Conservation (phyloP, 2,888 invertebrate genomes). For the Trachelus iudaicus region DNA sequence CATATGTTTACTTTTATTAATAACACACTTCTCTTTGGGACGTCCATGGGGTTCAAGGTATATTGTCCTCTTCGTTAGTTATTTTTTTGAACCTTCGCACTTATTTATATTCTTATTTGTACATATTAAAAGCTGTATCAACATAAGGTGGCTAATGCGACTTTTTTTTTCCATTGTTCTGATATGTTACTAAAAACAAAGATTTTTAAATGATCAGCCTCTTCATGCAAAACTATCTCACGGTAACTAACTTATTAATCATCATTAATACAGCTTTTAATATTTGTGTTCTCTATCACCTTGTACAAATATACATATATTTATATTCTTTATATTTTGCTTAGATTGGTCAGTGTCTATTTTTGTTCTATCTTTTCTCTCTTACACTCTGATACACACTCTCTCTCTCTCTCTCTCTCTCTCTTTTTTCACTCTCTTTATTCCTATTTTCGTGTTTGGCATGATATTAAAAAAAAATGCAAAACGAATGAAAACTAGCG, state of each 20-base stretch:
- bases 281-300: constrained; percentile 11
- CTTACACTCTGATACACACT: not conserved
- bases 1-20: constrained; percentile 13
- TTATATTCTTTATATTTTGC: constrained; percentile 12
- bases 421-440: not conserved
- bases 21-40: constrained; percentile 21
- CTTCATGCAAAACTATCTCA: not conserved
- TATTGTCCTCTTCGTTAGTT: constrained; percentile 21
- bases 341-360: constrained; percentile 48
- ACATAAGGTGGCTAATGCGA: not conserved
- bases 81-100: constrained; percentile 11
- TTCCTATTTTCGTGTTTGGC: not conserved
- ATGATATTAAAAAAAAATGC: not conserved
- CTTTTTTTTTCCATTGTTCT: constrained; percentile 3
- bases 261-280: constrained; percentile 36
- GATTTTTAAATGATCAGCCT: not conserved
- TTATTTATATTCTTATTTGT: constrained; percentile 1
- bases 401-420: not conserved
- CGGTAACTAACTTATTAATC: not conserved
- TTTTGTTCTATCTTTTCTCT: constrained; percentile 30
- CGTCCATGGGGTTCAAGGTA: constrained; percentile 39
- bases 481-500: not conserved
- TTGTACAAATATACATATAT: constrained; percentile 3
- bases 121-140: constrained; percentile 34
- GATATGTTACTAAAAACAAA: not conserved